Percentiles rank a stretch among this genome's conserved stretches.
These are phyloP conservation scores for Macrobrachium rosenbergii DNA, from an alignment of 1,140 invertebrate species.

Conservation along the genomic window DNA sequence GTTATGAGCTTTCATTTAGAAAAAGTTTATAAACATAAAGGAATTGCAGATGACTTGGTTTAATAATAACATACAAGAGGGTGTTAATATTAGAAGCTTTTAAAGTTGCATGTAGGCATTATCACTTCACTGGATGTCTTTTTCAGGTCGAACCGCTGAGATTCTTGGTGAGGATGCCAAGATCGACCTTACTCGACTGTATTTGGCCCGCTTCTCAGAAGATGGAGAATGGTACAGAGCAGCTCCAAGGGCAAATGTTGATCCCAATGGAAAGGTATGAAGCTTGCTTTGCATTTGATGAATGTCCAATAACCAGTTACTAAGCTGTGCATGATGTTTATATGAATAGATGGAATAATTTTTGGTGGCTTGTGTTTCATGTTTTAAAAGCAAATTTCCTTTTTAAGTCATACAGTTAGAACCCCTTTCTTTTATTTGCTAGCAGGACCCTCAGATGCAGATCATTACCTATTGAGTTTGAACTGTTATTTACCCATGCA, in stretches of 20 bases:
- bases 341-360: conserved; percentile 1
- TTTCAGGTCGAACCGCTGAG: conserved; percentile 42
- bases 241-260: conserved; percentile 39
- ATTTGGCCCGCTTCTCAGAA: conserved; percentile 69
- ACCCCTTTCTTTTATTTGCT: no score
- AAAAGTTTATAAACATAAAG: not conserved
- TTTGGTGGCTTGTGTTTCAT: no score
- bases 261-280: conserved; percentile 52
- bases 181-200: conserved; percentile 67
- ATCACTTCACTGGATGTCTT: not conserved
- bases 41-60: no score
- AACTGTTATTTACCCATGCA: not conserved
- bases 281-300: not conserved
- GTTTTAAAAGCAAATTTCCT: no score
- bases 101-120: not conserved
- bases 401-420: no score
- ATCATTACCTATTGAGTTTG: no score
- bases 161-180: conserved; percentile 35
- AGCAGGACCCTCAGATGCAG: no score
- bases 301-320: not conserved
- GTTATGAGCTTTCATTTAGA: not conserved
- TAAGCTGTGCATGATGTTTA: not conserved
- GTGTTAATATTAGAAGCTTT: no score
- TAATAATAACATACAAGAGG: no score
- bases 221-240: conserved; percentile 69